Percentiles rank a stretch among this genome's conserved stretches.
phyloP scores from a whole-genome alignment of 2,888 invertebrate species.

The Ditula angustiorana region DNA sequence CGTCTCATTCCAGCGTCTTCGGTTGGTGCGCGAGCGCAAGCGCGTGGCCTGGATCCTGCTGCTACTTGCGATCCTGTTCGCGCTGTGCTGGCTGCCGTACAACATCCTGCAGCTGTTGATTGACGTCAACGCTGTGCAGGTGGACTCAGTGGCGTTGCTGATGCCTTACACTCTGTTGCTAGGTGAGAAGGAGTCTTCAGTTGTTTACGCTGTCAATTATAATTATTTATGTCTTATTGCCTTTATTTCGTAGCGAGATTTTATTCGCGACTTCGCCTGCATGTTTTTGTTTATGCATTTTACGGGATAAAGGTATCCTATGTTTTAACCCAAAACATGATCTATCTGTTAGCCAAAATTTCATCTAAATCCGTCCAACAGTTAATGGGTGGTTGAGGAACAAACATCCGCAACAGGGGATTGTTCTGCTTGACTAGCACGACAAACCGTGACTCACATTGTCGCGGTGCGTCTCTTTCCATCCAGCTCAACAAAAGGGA shows the following conservation, averaged over 20 bases:
- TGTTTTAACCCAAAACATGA: too few species aligned
- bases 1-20: slow-evolving; percentile 63
- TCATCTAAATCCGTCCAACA: too few species aligned
- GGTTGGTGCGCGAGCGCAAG: slow-evolving; percentile 87
- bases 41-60: slow-evolving; percentile 91
- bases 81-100: slow-evolving; percentile 92
- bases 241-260: too few species aligned
- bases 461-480: too few species aligned
- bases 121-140: slow-evolving; percentile 83
- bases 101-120: slow-evolving; percentile 88
- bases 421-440: neutral
- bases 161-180: slow-evolving; percentile 88
- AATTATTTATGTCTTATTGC: too few species aligned
- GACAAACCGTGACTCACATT: too few species aligned
- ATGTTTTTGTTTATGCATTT: too few species aligned
- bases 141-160: slow-evolving; percentile 70
- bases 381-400: neutral
- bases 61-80: slow-evolving; percentile 90
- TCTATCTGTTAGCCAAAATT: too few species aligned
- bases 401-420: neutral
- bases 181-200: slow-evolving; percentile 63
- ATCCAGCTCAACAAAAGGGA: too few species aligned
- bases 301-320: too few species aligned
- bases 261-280: too few species aligned
- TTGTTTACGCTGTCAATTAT: too few species aligned